Evolutionary conservation across 2,797 vertebrate species (phyloP).

Genomic region (Meriones psammophilus): DNA sequence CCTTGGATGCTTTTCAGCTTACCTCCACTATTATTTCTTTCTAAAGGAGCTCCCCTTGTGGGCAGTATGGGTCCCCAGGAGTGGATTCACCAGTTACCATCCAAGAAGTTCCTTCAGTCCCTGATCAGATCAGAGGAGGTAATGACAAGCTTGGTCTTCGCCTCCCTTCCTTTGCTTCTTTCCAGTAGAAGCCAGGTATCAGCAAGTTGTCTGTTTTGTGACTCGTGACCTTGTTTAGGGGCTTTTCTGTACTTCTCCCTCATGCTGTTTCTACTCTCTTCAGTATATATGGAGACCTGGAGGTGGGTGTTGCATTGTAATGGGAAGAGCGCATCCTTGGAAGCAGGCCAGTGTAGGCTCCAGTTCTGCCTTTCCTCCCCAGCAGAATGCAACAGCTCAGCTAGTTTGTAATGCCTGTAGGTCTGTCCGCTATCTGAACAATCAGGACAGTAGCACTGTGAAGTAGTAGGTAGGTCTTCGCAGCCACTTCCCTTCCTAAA

Average conservation of each 20-base stretch:
- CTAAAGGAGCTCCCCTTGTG: conserved; percentile 80
- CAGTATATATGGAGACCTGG: not conserved
- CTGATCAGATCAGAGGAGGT: conserved; percentile 87
- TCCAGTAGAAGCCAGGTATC: conserved; percentile 21
- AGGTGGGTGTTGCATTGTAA: not conserved
- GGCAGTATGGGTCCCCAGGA: conserved; percentile 74
- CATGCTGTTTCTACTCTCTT: not conserved
- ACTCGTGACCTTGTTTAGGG: conserved; percentile 9
- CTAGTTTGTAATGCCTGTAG: not conserved
- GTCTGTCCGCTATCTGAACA: not conserved
- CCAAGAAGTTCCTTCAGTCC: conserved; percentile 65
- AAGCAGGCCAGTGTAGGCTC: not conserved
- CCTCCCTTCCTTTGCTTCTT: conserved; percentile 1
- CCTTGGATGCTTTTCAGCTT: conserved; percentile 1
- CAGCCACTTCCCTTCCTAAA: not conserved
- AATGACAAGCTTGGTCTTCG: conserved; percentile 62
- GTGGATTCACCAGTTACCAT: conserved; percentile 61
- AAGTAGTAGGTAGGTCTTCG: conserved; percentile 1
- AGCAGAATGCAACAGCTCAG: not conserved
- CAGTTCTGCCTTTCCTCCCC: not conserved
- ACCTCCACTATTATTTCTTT: conserved; percentile 69
- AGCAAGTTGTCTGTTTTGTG: not conserved
- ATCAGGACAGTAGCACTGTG: not conserved
- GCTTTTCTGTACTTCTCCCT: conserved; percentile 15
- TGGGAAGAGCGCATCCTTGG: not conserved